Percentiles rank a stretch among this genome's conserved stretches.
Evolutionary conservation across 1,140 invertebrate genomes (phyloP).

Genomic region (Cydia fagiglandana): DNA sequence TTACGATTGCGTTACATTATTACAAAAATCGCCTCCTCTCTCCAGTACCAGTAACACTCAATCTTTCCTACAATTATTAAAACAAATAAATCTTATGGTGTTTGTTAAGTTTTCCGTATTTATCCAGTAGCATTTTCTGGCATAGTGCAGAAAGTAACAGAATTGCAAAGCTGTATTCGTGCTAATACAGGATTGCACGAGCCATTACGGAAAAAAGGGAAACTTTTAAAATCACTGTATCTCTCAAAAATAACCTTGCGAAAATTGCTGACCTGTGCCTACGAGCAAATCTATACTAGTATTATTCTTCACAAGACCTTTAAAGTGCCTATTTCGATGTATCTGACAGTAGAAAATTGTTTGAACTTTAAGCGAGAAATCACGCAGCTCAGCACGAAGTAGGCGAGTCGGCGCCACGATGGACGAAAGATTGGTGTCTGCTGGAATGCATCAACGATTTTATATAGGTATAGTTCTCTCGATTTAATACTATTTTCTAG

Average conservation of each 20-base stretch:
- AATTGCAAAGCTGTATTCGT: too few relatives aligned
- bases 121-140: too few relatives aligned
- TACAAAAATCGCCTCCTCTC: too few relatives aligned
- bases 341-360: conserved; percentile 10
- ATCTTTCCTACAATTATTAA: too few relatives aligned
- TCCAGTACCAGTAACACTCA: too few relatives aligned
- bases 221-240: too few relatives aligned
- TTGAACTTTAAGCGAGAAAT: conserved; percentile 29
- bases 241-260: background rate
- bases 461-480: background rate
- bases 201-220: too few relatives aligned
- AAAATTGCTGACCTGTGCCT: background rate
- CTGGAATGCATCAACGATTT: background rate
- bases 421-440: background rate
- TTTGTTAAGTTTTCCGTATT: too few relatives aligned
- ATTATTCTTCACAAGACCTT: conserved; percentile 11
- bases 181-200: too few relatives aligned
- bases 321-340: conserved; percentile 6
- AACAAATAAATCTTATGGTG: too few relatives aligned
- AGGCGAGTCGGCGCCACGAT: conserved; percentile 1
- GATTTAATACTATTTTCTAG: background rate
- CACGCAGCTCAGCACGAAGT: conserved; percentile 11
- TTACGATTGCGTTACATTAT: too few relatives aligned
- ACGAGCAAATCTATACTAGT: background rate
- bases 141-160: too few relatives aligned